Conservation (phyloP, 37 sponge, comb jelly and placozoan species). For the Cliona cf. orientalis region DNA sequence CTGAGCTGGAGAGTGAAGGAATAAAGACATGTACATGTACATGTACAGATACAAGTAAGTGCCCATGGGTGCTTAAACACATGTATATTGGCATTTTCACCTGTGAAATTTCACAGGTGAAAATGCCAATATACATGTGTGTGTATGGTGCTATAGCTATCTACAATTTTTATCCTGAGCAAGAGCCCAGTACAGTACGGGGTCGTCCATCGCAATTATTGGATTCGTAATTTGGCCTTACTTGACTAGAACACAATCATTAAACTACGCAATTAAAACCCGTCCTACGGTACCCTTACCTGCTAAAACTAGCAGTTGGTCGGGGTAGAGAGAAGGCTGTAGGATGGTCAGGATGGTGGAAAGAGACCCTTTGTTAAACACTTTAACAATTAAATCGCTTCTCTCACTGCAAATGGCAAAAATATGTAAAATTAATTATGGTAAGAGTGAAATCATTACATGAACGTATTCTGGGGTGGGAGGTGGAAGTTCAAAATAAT, state of each 20-base stretch:
- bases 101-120: too few species aligned
- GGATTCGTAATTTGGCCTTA: too few species aligned
- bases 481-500: too few species aligned
- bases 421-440: neutral
- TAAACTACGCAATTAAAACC: neutral
- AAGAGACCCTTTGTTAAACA: constrained; percentile 1
- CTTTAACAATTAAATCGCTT: neutral
- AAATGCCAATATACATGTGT: neutral
- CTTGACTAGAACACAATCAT: too few species aligned
- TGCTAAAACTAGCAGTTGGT: neutral
- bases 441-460: too few species aligned
- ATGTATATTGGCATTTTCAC: neutral
- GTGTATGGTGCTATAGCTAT: too few species aligned
- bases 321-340: neutral
- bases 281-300: neutral
- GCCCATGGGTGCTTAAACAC: too few species aligned
- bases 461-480: too few species aligned
- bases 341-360: neutral
- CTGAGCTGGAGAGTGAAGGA: constrained; percentile 43
- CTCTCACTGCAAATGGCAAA: constrained; percentile 9
- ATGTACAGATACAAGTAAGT: too few species aligned
- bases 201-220: too few species aligned
- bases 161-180: too few species aligned
- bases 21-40: neutral
- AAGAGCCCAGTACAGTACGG: too few species aligned